Evolutionary conservation across 2,888 invertebrate genomes (phyloP).

Genomic region (Erpobdella octoculata): DNA sequence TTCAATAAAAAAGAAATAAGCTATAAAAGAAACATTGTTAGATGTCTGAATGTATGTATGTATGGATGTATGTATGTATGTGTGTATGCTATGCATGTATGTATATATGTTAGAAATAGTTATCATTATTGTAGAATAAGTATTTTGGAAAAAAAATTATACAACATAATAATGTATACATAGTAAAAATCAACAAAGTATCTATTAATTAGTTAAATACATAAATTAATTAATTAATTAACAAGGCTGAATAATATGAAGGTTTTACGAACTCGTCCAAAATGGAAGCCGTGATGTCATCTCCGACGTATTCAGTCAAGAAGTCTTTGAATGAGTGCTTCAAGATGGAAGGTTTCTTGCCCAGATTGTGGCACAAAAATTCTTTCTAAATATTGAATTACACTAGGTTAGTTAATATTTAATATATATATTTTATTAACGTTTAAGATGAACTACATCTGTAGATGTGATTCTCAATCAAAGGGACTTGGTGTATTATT

Average conservation of each 20-base stretch:
- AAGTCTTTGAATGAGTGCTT: constrained; percentile 81
- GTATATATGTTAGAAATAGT: no score
- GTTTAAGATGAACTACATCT: neutral
- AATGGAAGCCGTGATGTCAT: constrained; percentile 40
- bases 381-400: constrained; percentile 60
- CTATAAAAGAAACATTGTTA: neutral
- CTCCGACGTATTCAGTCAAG: constrained; percentile 70
- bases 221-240: no score
- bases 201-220: no score
- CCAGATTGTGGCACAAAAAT: constrained; percentile 75
- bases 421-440: neutral
- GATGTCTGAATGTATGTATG: neutral
- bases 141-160: no score
- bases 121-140: no score
- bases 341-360: constrained; percentile 70
- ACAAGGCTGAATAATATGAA: no score
- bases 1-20: neutral
- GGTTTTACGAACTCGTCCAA: constrained; percentile 23
- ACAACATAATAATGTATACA: no score
- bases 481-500: no score
- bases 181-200: no score
- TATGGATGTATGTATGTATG: no score
- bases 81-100: no score
- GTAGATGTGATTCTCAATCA: no score
- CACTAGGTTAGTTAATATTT: neutral